Evolutionary conservation across 1,140 invertebrate genomes (phyloP), one percentile per base, ranked within the genome.

Genomic region (Ptiloglossa arizonensis): DNA sequence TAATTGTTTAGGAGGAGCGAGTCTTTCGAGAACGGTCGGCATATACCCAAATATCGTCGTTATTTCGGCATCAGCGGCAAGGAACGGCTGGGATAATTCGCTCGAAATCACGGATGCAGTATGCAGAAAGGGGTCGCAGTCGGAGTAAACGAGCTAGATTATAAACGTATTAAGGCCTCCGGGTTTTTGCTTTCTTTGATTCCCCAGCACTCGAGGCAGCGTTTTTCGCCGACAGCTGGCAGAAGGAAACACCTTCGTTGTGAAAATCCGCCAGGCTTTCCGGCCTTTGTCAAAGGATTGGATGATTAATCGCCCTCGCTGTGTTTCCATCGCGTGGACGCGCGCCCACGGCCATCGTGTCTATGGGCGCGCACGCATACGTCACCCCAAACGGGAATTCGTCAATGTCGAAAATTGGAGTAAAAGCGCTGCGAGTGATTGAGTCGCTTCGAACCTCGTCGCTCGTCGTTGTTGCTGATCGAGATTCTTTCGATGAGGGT

Each of bases 361-460:
- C 35, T 57, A 54, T 27, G 66, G 41, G 52, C 46, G 48, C 57
- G 54, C 70, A 72, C 48, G 57, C 75, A 64, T 81, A 77, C 79
- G 52, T 82, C 74, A 81, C 73, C 56, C 72, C 29, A 27, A 71
- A 70, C 56, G 77, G 62, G 77, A 72, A 84, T 84, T 77, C 81
- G 82, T 85, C 82, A 85, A 85, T 66, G 82, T 85, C 77, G 79
- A 56, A 82, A 82, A 79, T 79, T 72, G n/a, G 64, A 76, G 56
- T 54, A 64, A 85, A 83, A 75, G 77, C 71, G 54, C 54, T 19
- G 27, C 64, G 56, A 68, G 48, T 80, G 82, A 83, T 84, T 57
- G 72, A 69, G 29, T 9, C 29, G 46, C 41, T 74, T n/a, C 69
- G 66, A 66, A 57, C 56, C 59, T 77, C 66, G 67, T 79, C 60